Percentiles rank a stretch among this genome's conserved stretches.
These are phyloP conservation scores for Heliopora coerulea DNA, from an alignment of 92 coral and sea anemone genomes.

Conservation along the genomic window DNA sequence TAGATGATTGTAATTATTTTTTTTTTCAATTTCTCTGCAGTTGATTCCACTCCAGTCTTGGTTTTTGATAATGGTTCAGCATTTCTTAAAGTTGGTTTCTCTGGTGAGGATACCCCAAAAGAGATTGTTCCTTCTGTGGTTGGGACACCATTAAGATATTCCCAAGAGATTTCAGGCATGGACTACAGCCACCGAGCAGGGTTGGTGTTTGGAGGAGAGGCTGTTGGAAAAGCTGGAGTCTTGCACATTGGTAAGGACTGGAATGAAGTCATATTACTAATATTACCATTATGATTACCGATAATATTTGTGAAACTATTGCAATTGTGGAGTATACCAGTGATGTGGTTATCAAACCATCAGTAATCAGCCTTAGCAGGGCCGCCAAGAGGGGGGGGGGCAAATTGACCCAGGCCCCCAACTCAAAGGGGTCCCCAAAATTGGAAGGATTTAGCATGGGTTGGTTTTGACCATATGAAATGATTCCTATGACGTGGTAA, in stretches of 20 bases:
- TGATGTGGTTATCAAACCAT: too few relatives aligned
- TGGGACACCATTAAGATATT: slow-evolving; percentile 82
- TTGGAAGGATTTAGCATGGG: too few relatives aligned
- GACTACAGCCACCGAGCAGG: slow-evolving; percentile 60
- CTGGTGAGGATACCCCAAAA: slow-evolving; percentile 71
- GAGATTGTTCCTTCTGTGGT: slow-evolving; percentile 74
- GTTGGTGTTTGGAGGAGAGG: slow-evolving; percentile 68
- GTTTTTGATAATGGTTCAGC: slow-evolving; percentile 93
- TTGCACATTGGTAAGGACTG: slow-evolving; percentile 65
- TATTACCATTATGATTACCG: not conserved
- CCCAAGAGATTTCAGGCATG: slow-evolving; percentile 84
- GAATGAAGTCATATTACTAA: not conserved
- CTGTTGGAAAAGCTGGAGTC: slow-evolving; percentile 77
- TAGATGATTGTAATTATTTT: too few relatives aligned
- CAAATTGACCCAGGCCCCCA: too few relatives aligned
- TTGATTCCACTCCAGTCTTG: slow-evolving; percentile 75
- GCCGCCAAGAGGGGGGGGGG: too few relatives aligned
- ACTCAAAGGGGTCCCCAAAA: too few relatives aligned
- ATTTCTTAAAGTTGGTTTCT: slow-evolving; percentile 76
- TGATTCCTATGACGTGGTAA: too few relatives aligned
- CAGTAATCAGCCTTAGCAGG: too few relatives aligned
- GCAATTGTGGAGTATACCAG: too few relatives aligned
- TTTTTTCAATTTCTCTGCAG: slow-evolving; percentile 52
- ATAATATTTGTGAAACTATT: too few relatives aligned
- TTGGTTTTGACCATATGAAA: too few relatives aligned